Percentiles rank a stretch among this genome's conserved stretches.
phyloP scores from a whole-genome alignment of 2,797 vertebrate genomes.

The Tachyglossus aculeatus region DNA sequence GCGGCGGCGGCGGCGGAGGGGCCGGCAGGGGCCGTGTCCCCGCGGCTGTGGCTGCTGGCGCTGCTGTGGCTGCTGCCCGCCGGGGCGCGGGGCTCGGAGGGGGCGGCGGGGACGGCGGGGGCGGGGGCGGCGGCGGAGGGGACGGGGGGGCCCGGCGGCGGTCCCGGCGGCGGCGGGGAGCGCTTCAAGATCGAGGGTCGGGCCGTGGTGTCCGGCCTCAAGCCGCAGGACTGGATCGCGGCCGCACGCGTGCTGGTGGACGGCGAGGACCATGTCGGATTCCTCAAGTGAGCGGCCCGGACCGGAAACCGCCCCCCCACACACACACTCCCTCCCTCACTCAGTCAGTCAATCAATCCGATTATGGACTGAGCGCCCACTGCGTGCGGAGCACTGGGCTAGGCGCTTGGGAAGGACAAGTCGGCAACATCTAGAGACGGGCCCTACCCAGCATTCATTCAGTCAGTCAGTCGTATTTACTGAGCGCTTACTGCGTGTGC shows the following conservation, averaged over 20 bases:
- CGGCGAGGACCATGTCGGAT: constrained; percentile 90
- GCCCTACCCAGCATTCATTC: too few species aligned
- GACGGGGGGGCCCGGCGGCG: constrained; percentile 10
- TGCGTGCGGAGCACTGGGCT: too few species aligned
- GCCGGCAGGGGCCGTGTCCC: too few species aligned
- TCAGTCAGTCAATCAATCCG: too few species aligned
- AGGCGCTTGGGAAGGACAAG: too few species aligned
- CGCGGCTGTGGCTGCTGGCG: constrained; percentile 37
- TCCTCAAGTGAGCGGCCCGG: constrained; percentile 93
- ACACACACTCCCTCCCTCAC: too few species aligned
- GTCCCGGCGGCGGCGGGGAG: constrained; percentile 70
- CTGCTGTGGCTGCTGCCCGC: constrained; percentile 17
- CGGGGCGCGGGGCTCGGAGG: too few species aligned
- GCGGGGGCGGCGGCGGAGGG: constrained; percentile 42
- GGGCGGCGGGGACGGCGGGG: constrained; percentile 39
- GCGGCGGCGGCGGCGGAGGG: not conserved
- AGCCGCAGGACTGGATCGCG: constrained; percentile 94
- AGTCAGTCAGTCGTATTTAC: too few species aligned
- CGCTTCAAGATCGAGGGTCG: constrained; percentile 93
- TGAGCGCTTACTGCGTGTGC: too few species aligned
- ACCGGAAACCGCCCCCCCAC: too few species aligned
- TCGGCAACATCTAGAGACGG: too few species aligned
- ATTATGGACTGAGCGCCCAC: too few species aligned
- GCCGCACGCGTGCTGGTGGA: constrained; percentile 88
- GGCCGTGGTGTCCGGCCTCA: constrained; percentile 88